A percentile compares a stretch with the other conserved stretches of the same genome.
These are phyloP conservation scores for Perizoma flavofasciatum DNA, from an alignment of 2,888 invertebrate genomes.

Conservation along the genomic window DNA sequence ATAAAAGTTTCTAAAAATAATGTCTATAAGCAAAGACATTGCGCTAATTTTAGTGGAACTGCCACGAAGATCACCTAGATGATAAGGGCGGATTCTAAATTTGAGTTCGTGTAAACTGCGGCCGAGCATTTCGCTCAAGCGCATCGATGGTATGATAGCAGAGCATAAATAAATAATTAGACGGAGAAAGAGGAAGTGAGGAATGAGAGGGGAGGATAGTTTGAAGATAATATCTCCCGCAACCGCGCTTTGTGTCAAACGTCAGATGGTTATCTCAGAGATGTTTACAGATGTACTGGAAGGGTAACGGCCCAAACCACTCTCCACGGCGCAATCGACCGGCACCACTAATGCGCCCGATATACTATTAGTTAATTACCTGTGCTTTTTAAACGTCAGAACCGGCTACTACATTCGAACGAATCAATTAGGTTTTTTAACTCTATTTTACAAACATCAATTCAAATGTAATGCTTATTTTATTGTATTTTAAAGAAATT, in stretches of 20 bases:
- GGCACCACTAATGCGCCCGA: constrained; percentile 68
- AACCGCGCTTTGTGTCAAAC: constrained; percentile 84
- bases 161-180: constrained; percentile 83
- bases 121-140: constrained; percentile 73
- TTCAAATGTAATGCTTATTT: constrained; percentile 16
- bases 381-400: constrained; percentile 54
- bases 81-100: constrained; percentile 75
- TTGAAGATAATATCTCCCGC: constrained; percentile 77
- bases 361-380: constrained; percentile 73
- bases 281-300: constrained; percentile 82
- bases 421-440: constrained; percentile 32
- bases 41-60: constrained; percentile 58
- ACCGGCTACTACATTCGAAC: constrained; percentile 44
- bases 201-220: constrained; percentile 66
- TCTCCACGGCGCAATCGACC: constrained; percentile 72
- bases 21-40: constrained; percentile 33
- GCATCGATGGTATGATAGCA: constrained; percentile 79
- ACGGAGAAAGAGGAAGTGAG: constrained; percentile 70
- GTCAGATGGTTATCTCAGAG: constrained; percentile 80
- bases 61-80: constrained; percentile 71
- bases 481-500: constrained; percentile 26
- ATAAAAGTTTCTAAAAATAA: too few relatives aligned
- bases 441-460: constrained; percentile 19
- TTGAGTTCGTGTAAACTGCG: constrained; percentile 70
- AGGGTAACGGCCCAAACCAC: constrained; percentile 74